These are phyloP conservation scores for Beroe forskalii DNA, from an alignment of 37 sponge, comb jelly and placozoan species.

Conservation along the genomic window DNA sequence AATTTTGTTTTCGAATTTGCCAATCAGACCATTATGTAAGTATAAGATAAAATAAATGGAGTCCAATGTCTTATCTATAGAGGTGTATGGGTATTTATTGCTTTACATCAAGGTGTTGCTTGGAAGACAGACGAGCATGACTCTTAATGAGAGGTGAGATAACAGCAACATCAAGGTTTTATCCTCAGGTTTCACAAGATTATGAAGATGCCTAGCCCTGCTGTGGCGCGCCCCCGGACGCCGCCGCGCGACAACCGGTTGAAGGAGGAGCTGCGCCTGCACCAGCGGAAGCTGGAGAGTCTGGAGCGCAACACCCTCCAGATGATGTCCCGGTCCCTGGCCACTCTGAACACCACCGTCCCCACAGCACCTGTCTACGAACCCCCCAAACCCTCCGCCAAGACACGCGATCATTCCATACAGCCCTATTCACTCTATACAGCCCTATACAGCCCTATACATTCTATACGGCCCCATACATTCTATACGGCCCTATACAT, in stretches of 20 bases:
- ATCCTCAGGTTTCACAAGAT: constrained; percentile 63
- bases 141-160: too few relatives aligned
- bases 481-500: too few relatives aligned
- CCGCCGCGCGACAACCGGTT: neutral
- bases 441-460: too few relatives aligned
- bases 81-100: too few relatives aligned
- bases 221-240: neutral
- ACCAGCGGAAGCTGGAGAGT: constrained; percentile 42
- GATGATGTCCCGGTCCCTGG: constrained; percentile 46
- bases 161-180: too few relatives aligned
- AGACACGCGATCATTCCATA: neutral
- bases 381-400: constrained; percentile 63
- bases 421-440: neutral
- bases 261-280: constrained; percentile 19
- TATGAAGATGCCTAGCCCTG: constrained; percentile 30
- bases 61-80: too few relatives aligned
- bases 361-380: constrained; percentile 49
- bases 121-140: too few relatives aligned
- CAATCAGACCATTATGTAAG: too few relatives aligned
- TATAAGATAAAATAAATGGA: too few relatives aligned
- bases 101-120: too few relatives aligned
- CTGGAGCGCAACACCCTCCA: constrained; percentile 25
- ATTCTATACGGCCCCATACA: too few relatives aligned
- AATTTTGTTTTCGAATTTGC: too few relatives aligned
- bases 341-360: neutral